Base-by-base conservation (phyloP, 2,797 vertebrate species). In the Zenarchopterus dispar region DNA sequence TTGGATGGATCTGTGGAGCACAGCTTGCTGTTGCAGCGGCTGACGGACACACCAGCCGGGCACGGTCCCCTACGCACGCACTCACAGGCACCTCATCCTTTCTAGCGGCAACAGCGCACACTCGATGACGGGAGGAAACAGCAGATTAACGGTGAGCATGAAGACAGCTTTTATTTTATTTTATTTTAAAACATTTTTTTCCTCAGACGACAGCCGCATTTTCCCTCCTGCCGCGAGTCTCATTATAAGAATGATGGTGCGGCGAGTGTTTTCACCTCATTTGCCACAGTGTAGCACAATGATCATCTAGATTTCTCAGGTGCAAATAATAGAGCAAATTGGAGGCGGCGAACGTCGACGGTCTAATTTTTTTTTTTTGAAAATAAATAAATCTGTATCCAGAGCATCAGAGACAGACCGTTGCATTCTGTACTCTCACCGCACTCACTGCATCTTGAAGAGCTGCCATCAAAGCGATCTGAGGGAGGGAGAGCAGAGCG, bases 11-110 rank as follows among this genome's bases (percentile, higher is more conserved):
- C 67, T 80, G 76, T 45, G 85, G 75, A 84, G 75, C 86, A 82
- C 84, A 84, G 81, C 73, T 77, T 85, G 84, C 84, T 86, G 86
- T 86, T 84, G 86, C 89, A 87, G 84, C 84, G 76, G 89, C 79
- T 51, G 86, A 71, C 75, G 70, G 73, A 81, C 80, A 67, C 77
- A 70, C 70, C 41, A 78, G 69, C 75, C 73, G 80, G 85, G 33
- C 70, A 62, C 75, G 16, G 46, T 85, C 74, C 76, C 33, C 74
- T 76, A 63, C 51, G 55, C 71, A 43, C 67, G 56, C 54, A 48
- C 42, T 39, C 56, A 62, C 61, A 19, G 47, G 43, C 52, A n/a
- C 61, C 55, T 73, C 72, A 52, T 67, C 81, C 17, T 78, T 53
- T 51, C 23, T 65, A 46, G 24, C 78, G 75, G 71, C 75, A 70